A percentile compares a stretch with the other conserved stretches of the same genome.
Conservation (phyloP, 2,113 vertebrate genomes). For the Siniperca knerii region DNA sequence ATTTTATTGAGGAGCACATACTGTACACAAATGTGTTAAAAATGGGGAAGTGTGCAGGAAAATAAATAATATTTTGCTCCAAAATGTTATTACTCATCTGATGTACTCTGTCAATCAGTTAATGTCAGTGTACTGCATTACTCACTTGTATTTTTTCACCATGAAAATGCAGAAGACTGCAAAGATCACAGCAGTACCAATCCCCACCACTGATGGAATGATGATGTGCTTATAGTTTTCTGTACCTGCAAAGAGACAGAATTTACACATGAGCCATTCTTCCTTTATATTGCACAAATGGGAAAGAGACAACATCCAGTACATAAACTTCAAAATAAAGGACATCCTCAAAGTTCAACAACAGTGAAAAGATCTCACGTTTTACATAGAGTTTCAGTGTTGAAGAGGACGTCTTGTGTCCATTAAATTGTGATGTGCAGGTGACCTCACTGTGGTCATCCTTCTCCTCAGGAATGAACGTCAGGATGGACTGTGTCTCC, state of each 20-base stretch:
- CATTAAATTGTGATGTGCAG: slow-evolving; percentile 63
- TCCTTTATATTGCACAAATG: neutral
- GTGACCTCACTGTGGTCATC: slow-evolving; percentile 59
- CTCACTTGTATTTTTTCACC: slow-evolving; percentile 80
- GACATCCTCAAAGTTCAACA: neutral
- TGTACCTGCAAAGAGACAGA: slow-evolving; percentile 50
- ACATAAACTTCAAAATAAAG: neutral
- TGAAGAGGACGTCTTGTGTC: accelerated
- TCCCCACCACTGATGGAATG: slow-evolving; percentile 62
- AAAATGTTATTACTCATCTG: neutral
- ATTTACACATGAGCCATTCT: too few species aligned
- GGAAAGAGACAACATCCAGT: neutral
- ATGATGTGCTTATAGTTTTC: slow-evolving; percentile 71
- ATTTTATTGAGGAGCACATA: neutral
- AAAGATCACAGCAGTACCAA: slow-evolving; percentile 59
- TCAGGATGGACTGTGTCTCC: slow-evolving; percentile 69
- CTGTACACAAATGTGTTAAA: neutral
- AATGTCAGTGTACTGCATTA: neutral
- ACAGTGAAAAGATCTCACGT: slow-evolving; percentile 62
- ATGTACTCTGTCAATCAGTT: neutral
- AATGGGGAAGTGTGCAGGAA: neutral
- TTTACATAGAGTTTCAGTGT: slow-evolving; percentile 58
- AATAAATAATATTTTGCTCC: neutral
- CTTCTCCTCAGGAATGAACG: slow-evolving; percentile 31
- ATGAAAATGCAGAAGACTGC: slow-evolving; percentile 66